These are phyloP conservation scores for Laspeyria flexula DNA, from an alignment of 2,888 invertebrate species.

Conservation along the genomic window DNA sequence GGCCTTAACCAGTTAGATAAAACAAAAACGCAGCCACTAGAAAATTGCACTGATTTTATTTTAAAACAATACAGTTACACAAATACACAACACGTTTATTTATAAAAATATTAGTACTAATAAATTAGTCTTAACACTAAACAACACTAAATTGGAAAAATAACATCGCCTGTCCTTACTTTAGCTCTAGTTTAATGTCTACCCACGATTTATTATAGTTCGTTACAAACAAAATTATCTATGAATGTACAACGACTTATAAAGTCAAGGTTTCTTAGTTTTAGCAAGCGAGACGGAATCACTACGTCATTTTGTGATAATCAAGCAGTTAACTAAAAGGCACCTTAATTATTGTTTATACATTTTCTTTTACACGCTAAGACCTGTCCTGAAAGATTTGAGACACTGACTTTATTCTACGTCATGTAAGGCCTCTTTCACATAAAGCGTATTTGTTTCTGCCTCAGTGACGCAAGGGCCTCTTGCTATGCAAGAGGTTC, in stretches of 20 bases:
- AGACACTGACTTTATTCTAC: neutral
- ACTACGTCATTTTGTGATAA: neutral
- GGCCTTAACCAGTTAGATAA: too few species aligned
- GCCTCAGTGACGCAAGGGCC: too few species aligned
- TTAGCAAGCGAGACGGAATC: conserved; percentile 20
- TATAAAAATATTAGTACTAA: conserved; percentile 70
- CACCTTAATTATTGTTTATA: conserved; percentile 1
- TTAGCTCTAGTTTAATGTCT: conserved; percentile 30
- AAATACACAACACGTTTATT: conserved; percentile 76
- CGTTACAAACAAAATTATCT: conserved; percentile 8
- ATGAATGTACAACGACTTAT: conserved; percentile 32
- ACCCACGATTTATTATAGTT: conserved; percentile 18
- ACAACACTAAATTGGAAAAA: conserved; percentile 64
- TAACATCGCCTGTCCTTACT: conserved; percentile 48
- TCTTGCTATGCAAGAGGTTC: too few species aligned
- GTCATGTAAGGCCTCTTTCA: too few species aligned
- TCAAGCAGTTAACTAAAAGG: conserved; percentile 1
- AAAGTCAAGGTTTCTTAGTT: conserved; percentile 9
- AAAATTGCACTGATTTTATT: conserved; percentile 55
- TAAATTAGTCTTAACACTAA: conserved; percentile 53
- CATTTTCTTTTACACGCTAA: neutral
- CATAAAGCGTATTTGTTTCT: too few species aligned
- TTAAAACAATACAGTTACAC: conserved; percentile 61
- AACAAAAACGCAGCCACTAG: conserved; percentile 1
- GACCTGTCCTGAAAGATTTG: neutral